Base-by-base conservation (phyloP, 2,797 vertebrate species). In the Silurus aristotelis region DNA sequence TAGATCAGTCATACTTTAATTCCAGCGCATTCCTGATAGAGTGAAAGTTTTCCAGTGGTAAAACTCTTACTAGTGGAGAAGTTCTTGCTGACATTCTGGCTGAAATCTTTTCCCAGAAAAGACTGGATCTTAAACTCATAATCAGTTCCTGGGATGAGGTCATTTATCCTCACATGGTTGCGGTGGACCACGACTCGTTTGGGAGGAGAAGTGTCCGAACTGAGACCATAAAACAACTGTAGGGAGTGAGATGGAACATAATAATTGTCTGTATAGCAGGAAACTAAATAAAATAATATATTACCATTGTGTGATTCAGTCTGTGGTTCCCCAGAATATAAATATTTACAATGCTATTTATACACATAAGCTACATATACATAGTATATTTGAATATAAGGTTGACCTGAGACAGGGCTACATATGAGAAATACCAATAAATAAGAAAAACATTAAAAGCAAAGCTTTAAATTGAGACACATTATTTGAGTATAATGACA, bases 61-160 rank as follows among this genome's bases (percentile, higher is more conserved):
- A 10, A 46, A 25, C 20, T 88, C 96, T 96, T 96, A 97, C 96
- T 93, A 93, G 96, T 96, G 82, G 89, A 94, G 84, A 95, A 93
- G 87, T 91, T 92, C 94, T 89, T 94, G 90, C 92, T 87, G 91
- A 94, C 85, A 38, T 89, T 87, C 79, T 89, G 60, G 86, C 96
- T 97, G 55, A 79, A 87, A 88, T 89, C 89, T 38, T 81, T 77
- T 94, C 94, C 94, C 92, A 94, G 93, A 85, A 96, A 66, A 84
- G 95, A 96, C 89, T 92, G 94, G 90, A 98, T 85, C 80, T 93
- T 93, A 92, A 98, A 93, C 31, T 91, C 13, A 15, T 97, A 97
- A 87, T 97, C 95, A 86, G 92, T 92, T 48, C 96, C 97, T 0
- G 96, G 94, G n/a, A 83, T 90, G 91, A 97, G 91, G 88, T 95